Percentiles rank a stretch among this genome's conserved stretches.
phyloP scores from a whole-genome alignment of 1,140 invertebrate species.

The Zophobas morio region DNA sequence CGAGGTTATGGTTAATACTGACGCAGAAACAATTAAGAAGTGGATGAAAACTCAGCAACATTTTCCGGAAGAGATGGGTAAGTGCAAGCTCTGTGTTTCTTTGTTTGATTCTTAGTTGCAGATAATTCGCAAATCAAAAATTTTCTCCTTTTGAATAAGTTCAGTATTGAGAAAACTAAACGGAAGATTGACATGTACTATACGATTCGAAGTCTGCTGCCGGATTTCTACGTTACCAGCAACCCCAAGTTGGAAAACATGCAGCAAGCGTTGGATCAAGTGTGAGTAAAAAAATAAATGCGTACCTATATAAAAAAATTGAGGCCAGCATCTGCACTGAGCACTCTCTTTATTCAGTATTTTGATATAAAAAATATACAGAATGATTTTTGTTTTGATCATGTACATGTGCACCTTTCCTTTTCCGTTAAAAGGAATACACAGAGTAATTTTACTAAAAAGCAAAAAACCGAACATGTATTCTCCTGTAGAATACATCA shows the following conservation, averaged over 20 bases:
- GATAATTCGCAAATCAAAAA: background rate
- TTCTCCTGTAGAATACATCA: background rate
- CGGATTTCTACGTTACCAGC: background rate
- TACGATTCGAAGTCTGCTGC: background rate
- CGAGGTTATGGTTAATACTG: no score
- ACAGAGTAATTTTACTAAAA: constrained; percentile 15
- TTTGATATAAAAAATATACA: background rate
- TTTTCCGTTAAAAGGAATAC: background rate
- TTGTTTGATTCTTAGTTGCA: background rate
- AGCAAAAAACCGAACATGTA: background rate
- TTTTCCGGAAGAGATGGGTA: no score
- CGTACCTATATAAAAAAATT: no score
- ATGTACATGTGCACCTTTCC: background rate
- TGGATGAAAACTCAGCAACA: no score
- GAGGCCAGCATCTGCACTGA: no score
- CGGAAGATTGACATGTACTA: constrained; percentile 10
- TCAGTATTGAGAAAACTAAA: constrained; percentile 8
- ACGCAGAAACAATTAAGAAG: no score
- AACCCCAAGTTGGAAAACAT: background rate
- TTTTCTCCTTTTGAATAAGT: constrained; percentile 11
- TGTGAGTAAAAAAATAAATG: background rate
- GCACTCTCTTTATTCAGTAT: no score
- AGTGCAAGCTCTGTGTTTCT: no score
- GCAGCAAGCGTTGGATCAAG: background rate
- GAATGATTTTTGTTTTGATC: constrained; percentile 8